Conservation (phyloP, 2,888 invertebrate species). For the Dorcus hopei region DNA sequence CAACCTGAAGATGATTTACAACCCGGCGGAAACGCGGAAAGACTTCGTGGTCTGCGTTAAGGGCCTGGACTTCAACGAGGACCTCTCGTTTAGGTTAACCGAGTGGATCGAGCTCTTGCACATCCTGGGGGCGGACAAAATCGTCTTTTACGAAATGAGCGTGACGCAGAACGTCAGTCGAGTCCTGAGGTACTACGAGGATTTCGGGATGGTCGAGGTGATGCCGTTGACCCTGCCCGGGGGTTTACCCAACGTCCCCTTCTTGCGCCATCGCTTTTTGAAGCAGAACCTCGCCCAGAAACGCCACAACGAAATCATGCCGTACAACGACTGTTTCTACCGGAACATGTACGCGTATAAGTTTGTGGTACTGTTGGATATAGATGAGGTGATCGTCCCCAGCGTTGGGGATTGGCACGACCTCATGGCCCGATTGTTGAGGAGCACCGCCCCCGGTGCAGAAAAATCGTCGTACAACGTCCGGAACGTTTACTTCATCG, state of each 20-base stretch:
- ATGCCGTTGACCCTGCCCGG: conserved; percentile 80
- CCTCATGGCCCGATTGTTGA: conserved; percentile 66
- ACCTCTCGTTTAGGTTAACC: conserved; percentile 76
- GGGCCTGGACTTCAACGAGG: conserved; percentile 86
- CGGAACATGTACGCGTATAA: conserved; percentile 81
- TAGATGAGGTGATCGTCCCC: conserved; percentile 89
- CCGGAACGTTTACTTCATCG: conserved; percentile 87
- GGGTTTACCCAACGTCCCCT: conserved; percentile 78
- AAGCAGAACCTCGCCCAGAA: conserved; percentile 83
- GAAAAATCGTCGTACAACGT: conserved; percentile 52
- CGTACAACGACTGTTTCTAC: conserved; percentile 91
- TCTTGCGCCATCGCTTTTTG: conserved; percentile 77
- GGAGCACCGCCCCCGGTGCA: conserved; percentile 64
- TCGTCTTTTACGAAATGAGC: conserved; percentile 80
- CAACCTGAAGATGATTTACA: conserved; percentile 72
- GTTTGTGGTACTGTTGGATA: conserved; percentile 76
- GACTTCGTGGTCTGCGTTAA: conserved; percentile 88
- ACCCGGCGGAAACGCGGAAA: conserved; percentile 64
- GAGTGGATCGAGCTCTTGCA: conserved; percentile 88
- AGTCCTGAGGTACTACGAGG: conserved; percentile 53
- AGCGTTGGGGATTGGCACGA: conserved; percentile 69
- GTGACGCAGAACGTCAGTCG: conserved; percentile 85
- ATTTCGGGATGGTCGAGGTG: conserved; percentile 55
- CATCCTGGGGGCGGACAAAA: conserved; percentile 81
- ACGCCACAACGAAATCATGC: conserved; percentile 85